A percentile compares a stretch with the other conserved stretches of the same genome.
phyloP scores from a whole-genome alignment of 2,113 vertebrate genomes.

The Corythornis cristatus region DNA sequence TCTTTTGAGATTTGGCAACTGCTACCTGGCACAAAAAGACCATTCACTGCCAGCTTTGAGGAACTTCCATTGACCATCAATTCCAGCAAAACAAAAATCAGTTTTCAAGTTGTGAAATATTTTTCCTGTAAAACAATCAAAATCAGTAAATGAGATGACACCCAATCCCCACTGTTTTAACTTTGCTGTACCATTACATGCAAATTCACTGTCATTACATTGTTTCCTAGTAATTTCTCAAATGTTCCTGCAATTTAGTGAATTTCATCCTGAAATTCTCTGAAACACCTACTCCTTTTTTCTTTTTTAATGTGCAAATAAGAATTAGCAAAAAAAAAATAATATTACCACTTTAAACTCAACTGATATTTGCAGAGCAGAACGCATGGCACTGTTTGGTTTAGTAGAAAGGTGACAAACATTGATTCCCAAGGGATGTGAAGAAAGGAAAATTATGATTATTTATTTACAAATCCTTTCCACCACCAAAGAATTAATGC shows the following conservation, averaged over 20 bases:
- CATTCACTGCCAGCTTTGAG: background rate
- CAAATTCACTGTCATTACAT: constrained; percentile 16
- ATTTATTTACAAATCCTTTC: too few relatives aligned
- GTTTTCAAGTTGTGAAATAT: background rate
- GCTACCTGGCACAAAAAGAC: background rate
- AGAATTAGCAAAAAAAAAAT: background rate
- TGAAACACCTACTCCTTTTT: background rate
- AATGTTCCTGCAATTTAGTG: background rate
- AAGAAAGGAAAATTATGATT: background rate
- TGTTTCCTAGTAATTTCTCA: constrained; percentile 3
- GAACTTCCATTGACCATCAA: background rate
- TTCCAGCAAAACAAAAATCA: background rate
- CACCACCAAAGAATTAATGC: background rate
- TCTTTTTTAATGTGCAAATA: background rate
- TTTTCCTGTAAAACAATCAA: background rate
- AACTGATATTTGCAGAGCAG: background rate
- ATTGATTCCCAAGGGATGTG: background rate
- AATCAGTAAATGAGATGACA: background rate
- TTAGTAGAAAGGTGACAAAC: background rate
- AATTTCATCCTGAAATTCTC: background rate
- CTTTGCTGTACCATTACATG: background rate
- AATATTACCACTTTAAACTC: background rate
- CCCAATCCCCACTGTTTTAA: background rate
- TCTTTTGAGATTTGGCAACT: background rate
- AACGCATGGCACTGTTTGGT: background rate